Percentiles rank a stretch among this genome's conserved stretches.
phyloP scores from a whole-genome alignment of 2,797 vertebrate species.

The Premnoplex brunnescens region DNA sequence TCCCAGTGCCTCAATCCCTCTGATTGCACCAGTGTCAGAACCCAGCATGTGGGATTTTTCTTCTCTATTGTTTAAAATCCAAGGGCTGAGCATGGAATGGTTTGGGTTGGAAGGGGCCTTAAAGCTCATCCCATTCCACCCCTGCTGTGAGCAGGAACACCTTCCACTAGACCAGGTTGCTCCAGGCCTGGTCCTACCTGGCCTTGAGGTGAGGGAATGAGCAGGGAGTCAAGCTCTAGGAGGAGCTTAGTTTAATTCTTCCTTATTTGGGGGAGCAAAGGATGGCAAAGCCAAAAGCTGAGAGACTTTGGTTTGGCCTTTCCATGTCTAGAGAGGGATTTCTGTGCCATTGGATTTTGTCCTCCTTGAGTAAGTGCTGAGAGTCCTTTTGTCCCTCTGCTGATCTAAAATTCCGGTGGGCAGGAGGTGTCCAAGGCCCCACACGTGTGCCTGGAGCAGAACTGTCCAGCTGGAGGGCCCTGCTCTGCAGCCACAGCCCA shows the following conservation, averaged over 20 bases:
- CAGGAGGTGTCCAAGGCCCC: not conserved
- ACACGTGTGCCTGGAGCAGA: not conserved
- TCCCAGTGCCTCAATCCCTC: not conserved
- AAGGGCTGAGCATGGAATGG: accelerated
- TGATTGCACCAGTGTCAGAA: not conserved
- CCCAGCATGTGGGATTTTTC: accelerated
- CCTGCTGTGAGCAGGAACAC: not conserved
- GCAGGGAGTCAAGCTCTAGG: not conserved
- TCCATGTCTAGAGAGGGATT: accelerated
- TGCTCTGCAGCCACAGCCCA: not conserved
- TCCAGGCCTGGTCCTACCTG: not conserved
- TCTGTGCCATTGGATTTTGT: not conserved
- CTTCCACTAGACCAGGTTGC: not conserved
- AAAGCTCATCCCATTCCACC: not conserved
- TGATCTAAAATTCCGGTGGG: not conserved
- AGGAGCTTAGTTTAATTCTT: not conserved
- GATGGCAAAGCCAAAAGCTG: not conserved
- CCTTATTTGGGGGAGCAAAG: not conserved
- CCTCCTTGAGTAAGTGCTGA: not conserved
- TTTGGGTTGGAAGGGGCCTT: not conserved
- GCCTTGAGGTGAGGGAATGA: not conserved
- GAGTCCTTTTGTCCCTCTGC: conserved; percentile 32
- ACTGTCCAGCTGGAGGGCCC: conserved; percentile 21
- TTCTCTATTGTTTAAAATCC: not conserved
- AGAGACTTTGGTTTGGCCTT: not conserved